Conservation (phyloP, 2,888 invertebrate species). For the Plebejus argus region DNA sequence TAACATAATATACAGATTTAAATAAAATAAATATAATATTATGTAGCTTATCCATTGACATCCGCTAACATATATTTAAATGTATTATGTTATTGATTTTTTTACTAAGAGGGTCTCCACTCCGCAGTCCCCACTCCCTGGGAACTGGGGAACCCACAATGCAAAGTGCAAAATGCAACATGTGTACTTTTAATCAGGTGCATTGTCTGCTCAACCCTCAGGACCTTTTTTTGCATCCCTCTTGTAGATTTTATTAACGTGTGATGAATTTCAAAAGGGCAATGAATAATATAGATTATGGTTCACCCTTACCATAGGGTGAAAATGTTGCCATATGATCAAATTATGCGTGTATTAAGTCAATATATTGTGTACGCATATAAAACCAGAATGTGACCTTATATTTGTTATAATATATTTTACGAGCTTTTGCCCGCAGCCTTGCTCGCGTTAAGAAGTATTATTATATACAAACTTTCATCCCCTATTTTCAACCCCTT, state of each 20-base stretch:
- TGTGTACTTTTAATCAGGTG: conserved; percentile 18
- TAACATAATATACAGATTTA: no score
- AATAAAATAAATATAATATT: no score
- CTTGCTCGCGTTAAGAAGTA: no score
- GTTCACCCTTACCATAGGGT: conserved; percentile 1
- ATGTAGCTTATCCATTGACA: no score
- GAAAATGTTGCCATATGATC: background rate
- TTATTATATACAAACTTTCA: no score
- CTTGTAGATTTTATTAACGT: conserved; percentile 15
- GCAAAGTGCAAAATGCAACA: background rate
- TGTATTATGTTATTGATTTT: conserved; percentile 3
- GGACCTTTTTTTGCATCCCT: conserved; percentile 20
- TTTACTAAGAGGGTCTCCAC: background rate
- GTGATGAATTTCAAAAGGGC: conserved; percentile 26
- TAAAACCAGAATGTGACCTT: background rate
- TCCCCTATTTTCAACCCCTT: no score
- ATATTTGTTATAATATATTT: no score
- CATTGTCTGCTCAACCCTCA: conserved; percentile 16
- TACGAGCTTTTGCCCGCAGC: no score
- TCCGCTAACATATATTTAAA: no score
- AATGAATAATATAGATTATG: conserved; percentile 2
- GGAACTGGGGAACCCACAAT: no score
- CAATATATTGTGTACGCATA: background rate
- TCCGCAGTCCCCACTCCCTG: background rate
- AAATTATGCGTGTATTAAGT: background rate